These are phyloP conservation scores for Meteorus colon DNA, from an alignment of 2,888 invertebrate genomes.

Conservation along the genomic window DNA sequence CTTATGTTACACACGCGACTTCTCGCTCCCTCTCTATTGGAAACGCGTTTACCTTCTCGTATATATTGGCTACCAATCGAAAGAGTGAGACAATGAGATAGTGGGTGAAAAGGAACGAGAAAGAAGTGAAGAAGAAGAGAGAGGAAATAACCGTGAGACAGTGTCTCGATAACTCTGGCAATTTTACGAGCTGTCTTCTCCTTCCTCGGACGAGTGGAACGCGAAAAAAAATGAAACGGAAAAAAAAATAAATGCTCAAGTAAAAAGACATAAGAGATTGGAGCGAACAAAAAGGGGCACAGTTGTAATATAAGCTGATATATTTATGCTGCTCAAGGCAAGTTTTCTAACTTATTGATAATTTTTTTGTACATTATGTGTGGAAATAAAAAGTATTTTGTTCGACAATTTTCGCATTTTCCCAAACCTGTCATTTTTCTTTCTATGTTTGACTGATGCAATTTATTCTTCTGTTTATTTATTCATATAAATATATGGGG, in stretches of 20 bases:
- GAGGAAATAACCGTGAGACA: constrained; percentile 41
- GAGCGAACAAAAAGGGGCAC: neutral
- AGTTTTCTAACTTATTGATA: no score
- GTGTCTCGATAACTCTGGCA: constrained; percentile 42
- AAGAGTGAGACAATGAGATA: constrained; percentile 19
- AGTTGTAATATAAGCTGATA: neutral
- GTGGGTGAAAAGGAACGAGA: constrained; percentile 16
- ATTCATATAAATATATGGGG: no score
- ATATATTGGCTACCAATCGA: constrained; percentile 35
- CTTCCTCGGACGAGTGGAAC: constrained; percentile 41
- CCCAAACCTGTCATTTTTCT: no score
- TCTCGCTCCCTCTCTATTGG: neutral
- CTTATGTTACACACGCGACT: neutral
- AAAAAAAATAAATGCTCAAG: constrained; percentile 30
- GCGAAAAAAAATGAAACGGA: constrained; percentile 32
- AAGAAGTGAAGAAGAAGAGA: neutral
- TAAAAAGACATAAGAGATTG: constrained; percentile 13
- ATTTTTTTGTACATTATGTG: no score
- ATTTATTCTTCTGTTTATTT: no score
- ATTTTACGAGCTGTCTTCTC: constrained; percentile 47
- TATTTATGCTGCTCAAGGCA: neutral
- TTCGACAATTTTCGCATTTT: no score
- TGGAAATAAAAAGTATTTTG: no score
- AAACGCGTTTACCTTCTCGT: constrained; percentile 5
- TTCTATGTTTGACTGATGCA: no score